Evolutionary conservation across 2,113 vertebrate genomes (phyloP), one percentile per base, ranked within the genome.

Genomic region (Corythaixoides concolor): DNA sequence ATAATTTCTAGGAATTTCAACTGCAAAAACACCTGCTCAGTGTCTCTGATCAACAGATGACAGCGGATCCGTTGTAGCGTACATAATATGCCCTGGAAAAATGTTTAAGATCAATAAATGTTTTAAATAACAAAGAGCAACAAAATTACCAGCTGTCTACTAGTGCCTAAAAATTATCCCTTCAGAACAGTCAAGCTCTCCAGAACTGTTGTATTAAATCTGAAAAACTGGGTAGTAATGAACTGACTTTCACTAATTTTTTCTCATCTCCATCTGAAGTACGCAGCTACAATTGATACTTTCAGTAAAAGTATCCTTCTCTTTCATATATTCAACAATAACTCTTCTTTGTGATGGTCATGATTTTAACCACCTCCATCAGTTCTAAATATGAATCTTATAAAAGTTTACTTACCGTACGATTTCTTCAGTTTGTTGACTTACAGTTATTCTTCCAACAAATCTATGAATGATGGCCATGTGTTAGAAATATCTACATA

Each of bases 381-480:
- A 30, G 11, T 47, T 59, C 53, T 72, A 59, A 86, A 76, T 6
- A 50, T 76, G 18, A 27, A 16, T 10, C 39, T 83, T 9, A 27
- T 0, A 64, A 59, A 59, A n/a, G 37, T 94, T 88, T 50, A 95
- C 98, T 98, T 98, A 99, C 99, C 99, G 98, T 87, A 99, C 99
- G 22, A 99, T 98, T 97, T 99, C 99, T 93, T 99, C 99, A 80
- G 97, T 98, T 39, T 99, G 98, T 15, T 99, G 98, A 90, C 97
- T 99, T 96, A 99, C 83, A 22, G 98, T 99, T 95, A 99, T 99
- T 96, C 99, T 98, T 83, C 99, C 99, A 85, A 99, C 99, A 98
- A 99, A 99, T 97, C 99, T 99, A 93, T 41, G 85, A 97, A 81
- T 95, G 72, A 95, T 75, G 33, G 67, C 8, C 80, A 43, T 7